A percentile compares a stretch with the other conserved stretches of the same genome.
Evolutionary conservation across 2,113 vertebrate genomes (phyloP).

Genomic region (Eulacestoma nigropectus): DNA sequence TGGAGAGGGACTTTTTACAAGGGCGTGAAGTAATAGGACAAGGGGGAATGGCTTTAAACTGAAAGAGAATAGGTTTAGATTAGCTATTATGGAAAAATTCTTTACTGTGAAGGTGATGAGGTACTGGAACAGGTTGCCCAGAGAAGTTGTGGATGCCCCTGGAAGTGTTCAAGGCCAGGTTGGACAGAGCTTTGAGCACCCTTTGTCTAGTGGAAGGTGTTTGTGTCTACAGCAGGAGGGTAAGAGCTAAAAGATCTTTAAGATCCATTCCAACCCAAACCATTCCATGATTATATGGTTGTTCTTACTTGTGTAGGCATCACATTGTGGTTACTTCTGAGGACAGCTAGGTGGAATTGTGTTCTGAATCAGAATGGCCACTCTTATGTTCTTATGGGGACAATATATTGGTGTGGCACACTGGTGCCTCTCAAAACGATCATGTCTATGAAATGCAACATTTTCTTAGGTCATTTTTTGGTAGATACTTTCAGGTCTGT

Average conservation of each 20-base stretch:
- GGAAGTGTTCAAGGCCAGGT: background rate
- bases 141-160: background rate
- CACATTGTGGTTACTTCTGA: background rate
- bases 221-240: background rate
- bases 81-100: background rate
- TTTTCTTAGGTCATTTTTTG: background rate
- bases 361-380: background rate
- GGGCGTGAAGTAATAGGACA: background rate
- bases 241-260: background rate
- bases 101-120: background rate
- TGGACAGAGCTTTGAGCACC: background rate
- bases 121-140: background rate
- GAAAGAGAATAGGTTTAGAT: background rate
- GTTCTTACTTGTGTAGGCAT: background rate
- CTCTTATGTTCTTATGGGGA: rapidly evolving
- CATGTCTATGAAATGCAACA: background rate
- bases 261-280: background rate
- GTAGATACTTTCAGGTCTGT: background rate
- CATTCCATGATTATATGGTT: background rate
- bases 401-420: background rate
- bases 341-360: background rate
- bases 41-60: background rate
- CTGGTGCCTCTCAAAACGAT: background rate
- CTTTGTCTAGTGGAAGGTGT: background rate
- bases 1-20: background rate